A percentile compares a stretch with the other conserved stretches of the same genome.
These are phyloP conservation scores for Ectropis crepuscularia DNA, from an alignment of 2,888 invertebrate genomes.

Conservation along the genomic window DNA sequence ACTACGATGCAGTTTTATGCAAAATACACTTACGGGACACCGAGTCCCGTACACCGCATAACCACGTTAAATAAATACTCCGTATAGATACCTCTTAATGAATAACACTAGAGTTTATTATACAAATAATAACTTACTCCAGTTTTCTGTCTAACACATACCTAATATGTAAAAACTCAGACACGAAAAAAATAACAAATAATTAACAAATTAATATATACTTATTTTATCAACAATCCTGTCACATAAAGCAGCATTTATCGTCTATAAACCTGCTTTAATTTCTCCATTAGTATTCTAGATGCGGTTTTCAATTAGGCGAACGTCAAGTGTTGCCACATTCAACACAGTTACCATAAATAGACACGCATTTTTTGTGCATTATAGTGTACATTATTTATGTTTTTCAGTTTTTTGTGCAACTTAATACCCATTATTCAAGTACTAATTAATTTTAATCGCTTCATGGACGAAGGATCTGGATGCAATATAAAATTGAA, in stretches of 20 bases:
- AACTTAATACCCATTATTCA: constrained; percentile 12
- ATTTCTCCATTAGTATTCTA: constrained; percentile 75
- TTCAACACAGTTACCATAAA: constrained; percentile 46
- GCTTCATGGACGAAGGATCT: constrained; percentile 3
- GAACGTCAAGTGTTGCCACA: constrained; percentile 54
- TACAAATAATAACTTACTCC: too few species aligned
- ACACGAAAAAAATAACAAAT: not conserved
- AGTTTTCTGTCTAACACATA: too few species aligned
- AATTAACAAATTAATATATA: constrained; percentile 11
- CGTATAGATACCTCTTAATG: too few species aligned
- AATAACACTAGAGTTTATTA: too few species aligned
- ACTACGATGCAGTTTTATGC: too few species aligned
- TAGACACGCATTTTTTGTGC: constrained; percentile 39
- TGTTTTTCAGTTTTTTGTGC: not conserved
- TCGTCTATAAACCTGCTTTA: constrained; percentile 77
- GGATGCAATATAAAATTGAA: not conserved
- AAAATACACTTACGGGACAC: too few species aligned
- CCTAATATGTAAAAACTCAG: too few species aligned
- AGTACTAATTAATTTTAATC: constrained; percentile 15
- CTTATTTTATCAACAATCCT: constrained; percentile 12
- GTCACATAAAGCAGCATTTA: constrained; percentile 56
- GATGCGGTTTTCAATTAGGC: constrained; percentile 72
- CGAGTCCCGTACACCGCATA: too few species aligned
- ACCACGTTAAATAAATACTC: too few species aligned
- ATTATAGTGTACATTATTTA: constrained; percentile 24